phyloP scores from a whole-genome alignment of 2,113 vertebrate genomes.

The Ammodytes marinus region DNA sequence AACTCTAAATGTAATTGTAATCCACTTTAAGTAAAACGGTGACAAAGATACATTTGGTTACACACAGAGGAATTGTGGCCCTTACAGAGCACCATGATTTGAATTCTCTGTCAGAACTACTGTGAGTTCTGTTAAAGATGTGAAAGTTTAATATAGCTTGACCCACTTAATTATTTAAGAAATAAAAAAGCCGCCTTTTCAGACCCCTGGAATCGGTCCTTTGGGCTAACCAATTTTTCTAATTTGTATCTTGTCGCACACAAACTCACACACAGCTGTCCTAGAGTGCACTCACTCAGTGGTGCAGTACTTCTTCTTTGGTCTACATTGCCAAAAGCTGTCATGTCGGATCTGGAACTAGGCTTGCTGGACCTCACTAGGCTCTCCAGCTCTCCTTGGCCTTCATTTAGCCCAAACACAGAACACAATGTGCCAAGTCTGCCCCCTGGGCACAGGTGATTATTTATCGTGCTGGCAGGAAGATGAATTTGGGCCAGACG shows the following conservation, averaged over 20 bases:
- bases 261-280: conserved; percentile 27
- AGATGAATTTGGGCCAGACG: conserved; percentile 50
- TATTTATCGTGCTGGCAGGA: conserved; percentile 55
- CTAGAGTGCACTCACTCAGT: conserved; percentile 49
- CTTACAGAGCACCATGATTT: conserved; percentile 22
- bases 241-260: conserved; percentile 33
- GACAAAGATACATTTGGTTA: neutral
- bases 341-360: conserved; percentile 40
- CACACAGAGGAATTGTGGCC: neutral
- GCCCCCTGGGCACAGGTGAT: conserved; percentile 57
- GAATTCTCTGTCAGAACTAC: conserved; percentile 38
- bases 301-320: conserved; percentile 44
- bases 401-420: conserved; percentile 64
- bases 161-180: conserved; percentile 73
- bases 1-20: neutral
- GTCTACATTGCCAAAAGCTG: conserved; percentile 53
- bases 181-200: conserved; percentile 55
- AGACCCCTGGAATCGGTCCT: conserved; percentile 56
- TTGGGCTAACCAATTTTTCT: conserved; percentile 45
- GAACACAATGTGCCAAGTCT: conserved; percentile 53
- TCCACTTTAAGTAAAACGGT: neutral
- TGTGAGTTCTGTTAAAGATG: conserved; percentile 44
- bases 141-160: conserved; percentile 69
- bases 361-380: conserved; percentile 30
- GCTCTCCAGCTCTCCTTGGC: conserved; percentile 34